phyloP scores from a whole-genome alignment of 2,113 vertebrate species.

The Cryptomyrus ogoouensis region DNA sequence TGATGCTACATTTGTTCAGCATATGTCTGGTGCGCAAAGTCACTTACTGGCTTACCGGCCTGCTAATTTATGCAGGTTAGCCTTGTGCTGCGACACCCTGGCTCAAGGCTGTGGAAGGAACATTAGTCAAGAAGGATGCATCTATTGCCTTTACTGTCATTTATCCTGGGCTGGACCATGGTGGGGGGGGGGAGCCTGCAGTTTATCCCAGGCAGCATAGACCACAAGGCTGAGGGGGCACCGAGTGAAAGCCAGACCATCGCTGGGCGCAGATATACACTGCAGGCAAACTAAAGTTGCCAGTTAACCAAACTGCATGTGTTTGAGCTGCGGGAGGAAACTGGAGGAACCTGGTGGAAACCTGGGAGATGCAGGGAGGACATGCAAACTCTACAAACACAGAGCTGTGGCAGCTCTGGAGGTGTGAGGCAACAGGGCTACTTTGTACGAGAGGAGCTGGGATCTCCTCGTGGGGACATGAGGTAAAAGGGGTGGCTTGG shows the following conservation, averaged over 20 bases:
- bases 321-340: not conserved
- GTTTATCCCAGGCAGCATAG: not conserved
- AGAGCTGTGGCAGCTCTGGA: not conserved
- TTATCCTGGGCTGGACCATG: not conserved
- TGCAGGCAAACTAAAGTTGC: not conserved
- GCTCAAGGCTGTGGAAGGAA: constrained; percentile 1
- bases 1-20: constrained; percentile 22
- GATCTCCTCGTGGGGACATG: not conserved
- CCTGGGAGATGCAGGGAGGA: not conserved
- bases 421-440: not conserved
- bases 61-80: not conserved
- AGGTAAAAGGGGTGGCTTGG: not conserved
- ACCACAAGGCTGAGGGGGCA: not conserved
- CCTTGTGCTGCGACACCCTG: not conserved
- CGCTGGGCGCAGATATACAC: not conserved
- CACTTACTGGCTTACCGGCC: not conserved
- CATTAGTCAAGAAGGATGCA: not conserved
- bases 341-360: not conserved
- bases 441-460: not conserved
- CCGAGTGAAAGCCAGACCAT: not conserved
- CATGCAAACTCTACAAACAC: not conserved
- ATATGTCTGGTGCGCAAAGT: not conserved
- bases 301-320: not conserved
- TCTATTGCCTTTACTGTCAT: not conserved
- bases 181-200: not conserved